Percentiles rank a stretch among this genome's conserved stretches.
Conservation (phyloP, 2,888 invertebrate genomes). For the Xiphydria camelus region DNA sequence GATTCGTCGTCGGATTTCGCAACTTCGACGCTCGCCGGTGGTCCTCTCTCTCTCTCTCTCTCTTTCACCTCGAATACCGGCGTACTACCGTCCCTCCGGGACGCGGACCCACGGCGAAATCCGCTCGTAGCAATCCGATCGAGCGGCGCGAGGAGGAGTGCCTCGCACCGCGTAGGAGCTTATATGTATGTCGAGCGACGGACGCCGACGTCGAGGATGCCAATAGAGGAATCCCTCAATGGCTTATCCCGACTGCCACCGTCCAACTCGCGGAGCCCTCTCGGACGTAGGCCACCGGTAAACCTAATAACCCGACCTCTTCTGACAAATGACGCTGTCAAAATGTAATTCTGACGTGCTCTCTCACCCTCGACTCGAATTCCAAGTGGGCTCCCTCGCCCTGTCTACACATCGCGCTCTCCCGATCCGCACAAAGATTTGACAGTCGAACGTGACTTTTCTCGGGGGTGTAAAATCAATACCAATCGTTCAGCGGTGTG, state of each 20-base stretch:
- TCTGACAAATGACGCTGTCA: slow-evolving; percentile 55
- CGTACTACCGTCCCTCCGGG: too few relatives aligned
- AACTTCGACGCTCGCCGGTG: slow-evolving; percentile 18
- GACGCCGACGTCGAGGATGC: slow-evolving; percentile 28
- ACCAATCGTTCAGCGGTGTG: slow-evolving; percentile 22
- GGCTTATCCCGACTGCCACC: slow-evolving; percentile 38
- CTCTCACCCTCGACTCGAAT: slow-evolving; percentile 34
- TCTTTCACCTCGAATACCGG: too few relatives aligned
- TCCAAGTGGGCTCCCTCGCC: slow-evolving; percentile 35
- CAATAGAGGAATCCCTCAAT: slow-evolving; percentile 38
- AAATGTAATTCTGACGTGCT: slow-evolving; percentile 51
- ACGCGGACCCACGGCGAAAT: too few relatives aligned
- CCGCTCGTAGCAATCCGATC: not conserved
- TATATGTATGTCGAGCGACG: too few relatives aligned
- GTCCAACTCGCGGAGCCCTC: slow-evolving; percentile 22
- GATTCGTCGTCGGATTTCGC: too few relatives aligned
- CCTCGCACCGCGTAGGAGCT: slow-evolving; percentile 16
- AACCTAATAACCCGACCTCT: slow-evolving; percentile 53
- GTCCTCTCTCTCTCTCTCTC: not conserved
- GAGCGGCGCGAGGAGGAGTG: too few relatives aligned
- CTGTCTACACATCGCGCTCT: slow-evolving; percentile 18
- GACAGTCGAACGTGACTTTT: slow-evolving; percentile 43
- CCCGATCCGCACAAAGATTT: slow-evolving; percentile 30
- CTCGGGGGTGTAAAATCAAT: slow-evolving; percentile 27
- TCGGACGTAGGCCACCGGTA: slow-evolving; percentile 44